phyloP scores from a whole-genome alignment of 2,888 invertebrate genomes.

The Amiota minor region DNA sequence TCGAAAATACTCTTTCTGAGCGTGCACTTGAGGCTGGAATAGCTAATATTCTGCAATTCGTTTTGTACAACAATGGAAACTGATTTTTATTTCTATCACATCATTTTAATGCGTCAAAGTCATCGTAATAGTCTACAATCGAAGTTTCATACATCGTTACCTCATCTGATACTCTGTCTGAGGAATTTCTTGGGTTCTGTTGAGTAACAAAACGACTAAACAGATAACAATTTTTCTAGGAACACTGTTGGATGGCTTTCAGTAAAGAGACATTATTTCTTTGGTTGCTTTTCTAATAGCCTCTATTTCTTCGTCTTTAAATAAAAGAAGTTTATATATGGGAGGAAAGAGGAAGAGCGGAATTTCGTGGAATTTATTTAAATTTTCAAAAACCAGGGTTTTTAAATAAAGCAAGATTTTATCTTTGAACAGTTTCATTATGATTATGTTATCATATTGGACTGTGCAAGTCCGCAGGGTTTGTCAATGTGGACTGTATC shows the following conservation, averaged over 20 bases:
- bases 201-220: slow-evolving; percentile 7
- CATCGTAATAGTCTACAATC: not conserved
- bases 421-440: too few species aligned
- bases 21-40: slow-evolving; percentile 10
- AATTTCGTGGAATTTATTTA: too few species aligned
- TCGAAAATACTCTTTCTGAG: slow-evolving; percentile 4
- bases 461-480: too few species aligned
- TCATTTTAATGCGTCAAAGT: too few species aligned
- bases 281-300: not conserved
- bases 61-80: slow-evolving; percentile 9
- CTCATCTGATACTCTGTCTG: slow-evolving; percentile 15
- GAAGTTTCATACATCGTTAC: not conserved
- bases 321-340: too few species aligned
- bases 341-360: too few species aligned
- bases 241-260: not conserved
- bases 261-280: not conserved
- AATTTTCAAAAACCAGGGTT: too few species aligned
- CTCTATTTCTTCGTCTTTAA: too few species aligned
- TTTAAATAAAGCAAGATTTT: too few species aligned
- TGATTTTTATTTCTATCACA: slow-evolving; percentile 4
- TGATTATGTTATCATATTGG: too few species aligned
- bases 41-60: slow-evolving; percentile 8
- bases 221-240: slow-evolving; percentile 4
- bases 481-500: too few species aligned
- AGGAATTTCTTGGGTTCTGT: not conserved